Evolutionary conservation across 2,113 vertebrate species (phyloP), one percentile per base, ranked within the genome.

Genomic region (Steatornis caripensis): DNA sequence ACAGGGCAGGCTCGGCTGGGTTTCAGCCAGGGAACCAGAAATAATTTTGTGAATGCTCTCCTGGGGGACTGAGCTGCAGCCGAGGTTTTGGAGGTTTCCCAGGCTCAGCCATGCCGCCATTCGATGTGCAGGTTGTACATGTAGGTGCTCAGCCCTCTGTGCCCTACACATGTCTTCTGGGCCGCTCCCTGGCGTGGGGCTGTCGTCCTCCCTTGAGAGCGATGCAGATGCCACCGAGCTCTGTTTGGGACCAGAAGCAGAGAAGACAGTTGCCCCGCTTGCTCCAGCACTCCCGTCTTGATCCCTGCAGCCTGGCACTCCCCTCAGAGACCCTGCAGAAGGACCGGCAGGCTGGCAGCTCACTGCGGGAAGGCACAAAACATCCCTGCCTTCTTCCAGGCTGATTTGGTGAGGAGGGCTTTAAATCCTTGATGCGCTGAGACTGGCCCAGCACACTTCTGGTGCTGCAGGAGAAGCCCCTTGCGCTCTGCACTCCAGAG

Each of bases 51-150:
- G 48, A 45, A 34, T 51, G 41, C 37, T 83, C 65, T 70, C n/a
- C 53, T 54, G 53, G 26, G 71, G 34, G 70, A 65, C 45, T 0
- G 21, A 3, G 0, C 66, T 1, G 1, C 43, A 46, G 43, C 48
- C 3, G 10, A 22, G 34, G 23, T 29, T 65, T 29, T 1, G 2
- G 18, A 36, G 72, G 64, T 48, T 51, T 61, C 26, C 36, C 20
- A 36, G 15, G 46, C 37, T 66, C 82, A 57, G 84, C 62, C 43
- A 1, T 7, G 43, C 20, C 24, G 29, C 43, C n/a, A 36, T 51
- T 46, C 7, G 1, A 4, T 0, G 5, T 29, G 24, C 57, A 64
- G 55, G 5, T 19, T 68, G 43, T 16, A 5, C 0, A 0, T 6
- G 19, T 27, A 53, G 62, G 7, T 60, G 23, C 22, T 49, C 36